Conservation (phyloP, 2,113 vertebrate species). For the Edolisoma coerulescens region DNA sequence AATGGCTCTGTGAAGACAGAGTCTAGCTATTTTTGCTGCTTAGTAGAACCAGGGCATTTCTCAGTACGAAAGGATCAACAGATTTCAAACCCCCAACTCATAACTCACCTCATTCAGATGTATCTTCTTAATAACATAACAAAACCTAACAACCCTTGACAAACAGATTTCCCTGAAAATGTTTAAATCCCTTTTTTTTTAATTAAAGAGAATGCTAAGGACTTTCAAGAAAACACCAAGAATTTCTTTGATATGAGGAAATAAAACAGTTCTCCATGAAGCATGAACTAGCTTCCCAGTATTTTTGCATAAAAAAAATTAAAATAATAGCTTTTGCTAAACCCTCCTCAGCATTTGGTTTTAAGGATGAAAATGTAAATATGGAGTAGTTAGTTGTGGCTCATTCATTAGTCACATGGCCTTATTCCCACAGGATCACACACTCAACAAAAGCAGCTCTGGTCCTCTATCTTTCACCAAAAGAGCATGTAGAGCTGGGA, state of each 20-base stretch:
- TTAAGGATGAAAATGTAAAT: neutral
- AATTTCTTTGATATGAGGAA: neutral
- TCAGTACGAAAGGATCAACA: neutral
- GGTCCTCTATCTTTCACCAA: neutral
- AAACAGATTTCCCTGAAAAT: neutral
- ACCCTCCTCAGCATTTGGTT: neutral
- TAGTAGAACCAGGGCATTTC: neutral
- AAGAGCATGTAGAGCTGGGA: neutral
- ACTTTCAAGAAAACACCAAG: neutral
- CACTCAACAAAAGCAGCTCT: neutral
- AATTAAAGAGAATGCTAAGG: neutral
- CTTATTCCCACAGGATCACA: neutral
- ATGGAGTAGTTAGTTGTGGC: neutral
- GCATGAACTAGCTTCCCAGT: neutral
- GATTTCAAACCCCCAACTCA: neutral
- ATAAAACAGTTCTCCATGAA: neutral
- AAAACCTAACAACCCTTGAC: neutral
- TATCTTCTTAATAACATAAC: neutral
- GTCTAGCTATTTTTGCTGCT: neutral
- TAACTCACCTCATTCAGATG: neutral
- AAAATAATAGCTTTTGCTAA: neutral
- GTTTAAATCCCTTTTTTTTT: neutral
- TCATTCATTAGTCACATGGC: neutral
- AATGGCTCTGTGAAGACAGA: neutral
- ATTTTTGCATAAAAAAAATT: neutral